Evolutionary conservation across 1,140 invertebrate genomes (phyloP).

Genomic region (Anoplophora glabripennis): DNA sequence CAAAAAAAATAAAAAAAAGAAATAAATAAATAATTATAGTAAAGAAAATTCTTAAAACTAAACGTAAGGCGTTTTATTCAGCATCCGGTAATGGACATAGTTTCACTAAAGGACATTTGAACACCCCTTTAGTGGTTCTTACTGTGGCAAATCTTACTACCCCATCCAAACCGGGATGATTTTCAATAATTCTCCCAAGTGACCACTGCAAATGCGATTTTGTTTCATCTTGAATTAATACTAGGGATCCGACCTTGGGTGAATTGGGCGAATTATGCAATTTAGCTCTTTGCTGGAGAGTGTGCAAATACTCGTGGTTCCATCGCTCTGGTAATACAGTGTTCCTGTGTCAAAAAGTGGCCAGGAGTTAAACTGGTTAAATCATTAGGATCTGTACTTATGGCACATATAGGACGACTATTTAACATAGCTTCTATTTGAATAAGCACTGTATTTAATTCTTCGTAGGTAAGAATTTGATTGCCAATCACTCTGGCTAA

Average conservation of each 20-base stretch:
- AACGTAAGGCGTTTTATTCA: too few relatives aligned
- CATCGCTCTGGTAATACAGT: conserved; percentile 6
- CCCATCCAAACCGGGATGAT: too few relatives aligned
- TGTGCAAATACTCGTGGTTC: conserved; percentile 9
- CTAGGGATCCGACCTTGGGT: conserved; percentile 7
- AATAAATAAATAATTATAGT: too few relatives aligned
- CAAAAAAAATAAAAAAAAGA: too few relatives aligned
- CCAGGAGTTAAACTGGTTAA: not conserved
- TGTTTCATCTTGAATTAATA: conserved; percentile 26
- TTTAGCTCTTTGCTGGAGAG: conserved; percentile 1
- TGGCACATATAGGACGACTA: not conserved
- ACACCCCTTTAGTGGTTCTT: too few relatives aligned
- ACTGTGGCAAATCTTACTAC: too few relatives aligned
- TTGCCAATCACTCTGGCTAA: conserved; percentile 2
- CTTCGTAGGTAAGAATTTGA: conserved; percentile 9
- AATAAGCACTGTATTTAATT: conserved; percentile 4
- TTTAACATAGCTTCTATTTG: not conserved
- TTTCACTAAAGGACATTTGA: too few relatives aligned
- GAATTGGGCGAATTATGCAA: not conserved
- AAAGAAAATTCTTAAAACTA: too few relatives aligned
- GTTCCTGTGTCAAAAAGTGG: not conserved
- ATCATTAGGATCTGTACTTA: not conserved
- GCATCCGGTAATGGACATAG: too few relatives aligned
- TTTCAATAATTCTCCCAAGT: too few relatives aligned
- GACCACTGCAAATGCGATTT: too few relatives aligned